A percentile compares a stretch with the other conserved stretches of the same genome.
phyloP scores from a whole-genome alignment of 2,113 vertebrate species.

The Apaloderma vittatum region DNA sequence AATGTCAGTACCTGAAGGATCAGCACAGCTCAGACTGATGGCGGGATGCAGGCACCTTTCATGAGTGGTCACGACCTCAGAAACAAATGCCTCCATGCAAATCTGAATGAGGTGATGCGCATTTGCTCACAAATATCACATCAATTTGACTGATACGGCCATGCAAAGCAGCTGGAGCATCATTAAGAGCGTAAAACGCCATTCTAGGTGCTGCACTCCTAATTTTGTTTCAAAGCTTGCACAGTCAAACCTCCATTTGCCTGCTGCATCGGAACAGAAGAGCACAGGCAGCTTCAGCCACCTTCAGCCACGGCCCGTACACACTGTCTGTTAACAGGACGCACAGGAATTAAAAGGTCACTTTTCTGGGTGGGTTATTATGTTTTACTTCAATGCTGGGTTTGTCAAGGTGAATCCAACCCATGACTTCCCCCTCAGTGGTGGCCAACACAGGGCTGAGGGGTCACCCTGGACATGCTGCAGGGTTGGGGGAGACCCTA shows the following conservation, averaged over 20 bases:
- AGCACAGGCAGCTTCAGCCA: neutral
- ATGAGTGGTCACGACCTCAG: neutral
- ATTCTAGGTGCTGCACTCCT: neutral
- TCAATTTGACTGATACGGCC: too few relatives aligned
- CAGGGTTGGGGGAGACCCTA: neutral
- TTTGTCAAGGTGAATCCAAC: neutral
- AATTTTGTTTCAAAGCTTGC: neutral
- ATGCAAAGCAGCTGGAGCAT: neutral
- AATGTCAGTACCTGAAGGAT: neutral
- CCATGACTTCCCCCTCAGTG: too few relatives aligned
- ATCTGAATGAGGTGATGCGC: neutral
- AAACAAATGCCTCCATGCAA: fast-evolving
- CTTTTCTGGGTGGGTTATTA: neutral
- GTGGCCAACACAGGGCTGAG: too few relatives aligned
- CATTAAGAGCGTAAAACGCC: neutral
- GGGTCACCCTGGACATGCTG: too few relatives aligned
- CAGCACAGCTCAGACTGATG: fast-evolving
- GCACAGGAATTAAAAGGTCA: neutral
- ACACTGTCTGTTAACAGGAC: fast-evolving
- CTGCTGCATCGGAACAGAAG: neutral
- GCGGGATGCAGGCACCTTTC: neutral
- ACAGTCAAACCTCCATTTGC: neutral
- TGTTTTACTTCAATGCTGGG: neutral
- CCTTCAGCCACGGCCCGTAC: fast-evolving
- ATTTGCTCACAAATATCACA: neutral